Base-by-base conservation (phyloP, 2,888 invertebrate genomes). In the Automeris io region DNA sequence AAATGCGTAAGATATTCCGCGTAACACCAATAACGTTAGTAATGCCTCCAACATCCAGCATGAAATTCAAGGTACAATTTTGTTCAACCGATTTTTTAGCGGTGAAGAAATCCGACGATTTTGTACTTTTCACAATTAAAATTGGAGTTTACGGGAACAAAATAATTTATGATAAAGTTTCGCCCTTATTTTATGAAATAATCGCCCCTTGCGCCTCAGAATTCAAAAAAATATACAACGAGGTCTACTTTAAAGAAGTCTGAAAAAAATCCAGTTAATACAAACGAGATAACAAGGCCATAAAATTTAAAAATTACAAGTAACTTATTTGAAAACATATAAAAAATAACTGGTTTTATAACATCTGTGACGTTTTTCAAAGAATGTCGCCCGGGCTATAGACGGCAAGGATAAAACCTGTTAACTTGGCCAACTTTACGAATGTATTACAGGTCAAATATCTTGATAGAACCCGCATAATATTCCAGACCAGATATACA, bases 381-480 rank as follows among this genome's bases (percentile, higher is more conserved):
- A 61, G 70, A 64, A 72, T 72, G 62, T 49, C 49, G 57, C 50
- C 45, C 45, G 40, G 39, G 48, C 48, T 56, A 54, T 54, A 49
- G 56, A 52, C 51, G 35, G 50, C 53, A 70, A 78, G 77, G 77
- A 79, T 68, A 46, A 69, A 73, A 80, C 80, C 70, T 75, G 81
- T 67, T 68, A 42, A 51, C 33, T 41, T 63, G 71, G 49, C 71
- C 70, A 56, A 71, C 72, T 70, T 72, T 43, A 44, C 40, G 47
- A 56, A 79, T 70, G 77, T 80, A 63, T 70, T 73, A 74, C 78
- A 53, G 77, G 78, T 70, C 80, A 76, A 59, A 59, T 53, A 58
- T 59, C 61, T 64, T 61, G 72, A 66, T 74, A 70, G 70, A 70
- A 70, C 74, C 69, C 69, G 69, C 71, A 76, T 74, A 71, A 77